Evolutionary conservation across 2,797 vertebrate genomes (phyloP).

Genomic region (Sitta carolinensis): DNA sequence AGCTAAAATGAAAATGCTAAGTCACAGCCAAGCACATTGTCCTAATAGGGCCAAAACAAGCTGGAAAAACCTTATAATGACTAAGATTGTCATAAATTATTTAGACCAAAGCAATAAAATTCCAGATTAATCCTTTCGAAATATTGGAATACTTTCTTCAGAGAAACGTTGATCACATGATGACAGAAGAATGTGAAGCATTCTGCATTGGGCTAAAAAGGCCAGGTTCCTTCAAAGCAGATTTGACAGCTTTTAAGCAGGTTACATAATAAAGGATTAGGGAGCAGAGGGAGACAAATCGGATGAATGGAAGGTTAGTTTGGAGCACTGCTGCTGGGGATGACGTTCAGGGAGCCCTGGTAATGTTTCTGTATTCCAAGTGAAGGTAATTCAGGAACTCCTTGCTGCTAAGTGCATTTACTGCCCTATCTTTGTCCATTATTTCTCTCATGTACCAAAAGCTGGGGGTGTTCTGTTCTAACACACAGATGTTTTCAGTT

Average conservation of each 20-base stretch:
- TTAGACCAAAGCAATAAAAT: not conserved
- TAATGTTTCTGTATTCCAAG: not conserved
- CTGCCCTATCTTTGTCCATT: fast-evolving
- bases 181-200: slow-evolving; percentile 33
- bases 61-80: not conserved
- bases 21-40: not conserved
- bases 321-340: not conserved
- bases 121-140: not conserved
- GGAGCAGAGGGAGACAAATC: slow-evolving; percentile 52
- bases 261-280: slow-evolving; percentile 65
- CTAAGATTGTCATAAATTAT: not conserved
- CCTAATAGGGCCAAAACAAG: not conserved
- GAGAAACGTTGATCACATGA: slow-evolving; percentile 22
- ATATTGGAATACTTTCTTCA: slow-evolving; percentile 11
- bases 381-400: not conserved
- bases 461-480: not conserved
- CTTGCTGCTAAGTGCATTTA: not conserved
- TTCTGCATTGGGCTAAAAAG: slow-evolving; percentile 42
- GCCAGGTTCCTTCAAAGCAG: slow-evolving; percentile 55
- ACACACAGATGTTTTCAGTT: not conserved
- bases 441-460: not conserved
- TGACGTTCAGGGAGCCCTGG: not conserved
- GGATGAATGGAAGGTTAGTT: slow-evolving; percentile 44
- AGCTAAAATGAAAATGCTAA: not conserved
- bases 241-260: slow-evolving; percentile 64